A percentile compares a stretch with the other conserved stretches of the same genome.
Conservation (phyloP, 30 jellyfish, hydroid and myxozoan genomes). For the Clytia hemisphaerica region DNA sequence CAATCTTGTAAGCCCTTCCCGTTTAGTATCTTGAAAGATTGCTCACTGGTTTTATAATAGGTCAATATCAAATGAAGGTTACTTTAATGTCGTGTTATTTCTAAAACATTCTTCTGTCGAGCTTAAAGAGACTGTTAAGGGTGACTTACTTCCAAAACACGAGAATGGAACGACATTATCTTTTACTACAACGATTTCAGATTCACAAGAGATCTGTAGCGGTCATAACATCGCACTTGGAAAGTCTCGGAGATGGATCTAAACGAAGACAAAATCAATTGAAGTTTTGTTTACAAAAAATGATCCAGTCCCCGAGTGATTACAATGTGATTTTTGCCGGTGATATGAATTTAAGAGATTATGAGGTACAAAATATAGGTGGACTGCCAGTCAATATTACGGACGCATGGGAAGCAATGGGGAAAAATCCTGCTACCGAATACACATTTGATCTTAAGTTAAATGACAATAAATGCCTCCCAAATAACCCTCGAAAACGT, state of each 20-base stretch:
- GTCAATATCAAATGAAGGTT: too few species aligned
- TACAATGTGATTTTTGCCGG: conserved; percentile 64
- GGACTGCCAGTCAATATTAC: conserved; percentile 38
- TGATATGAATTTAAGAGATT: conserved; percentile 69
- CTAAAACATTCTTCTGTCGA: neutral
- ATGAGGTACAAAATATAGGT: conserved; percentile 42
- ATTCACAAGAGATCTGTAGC: conserved; percentile 24
- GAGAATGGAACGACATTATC: conserved; percentile 59
- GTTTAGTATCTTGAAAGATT: too few species aligned
- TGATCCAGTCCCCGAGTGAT: neutral
- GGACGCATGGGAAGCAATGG: conserved; percentile 72
- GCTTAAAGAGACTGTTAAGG: neutral
- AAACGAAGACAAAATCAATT: conserved; percentile 52
- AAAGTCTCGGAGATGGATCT: conserved; percentile 32
- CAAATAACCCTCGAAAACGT: conserved; percentile 40
- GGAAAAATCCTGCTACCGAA: conserved; percentile 22
- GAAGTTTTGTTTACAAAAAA: conserved; percentile 28
- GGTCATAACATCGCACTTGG: conserved; percentile 69
- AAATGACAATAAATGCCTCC: conserved; percentile 52
- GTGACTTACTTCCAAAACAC: conserved; percentile 17
- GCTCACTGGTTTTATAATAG: too few species aligned
- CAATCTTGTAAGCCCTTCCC: too few species aligned
- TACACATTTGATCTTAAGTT: conserved; percentile 60
- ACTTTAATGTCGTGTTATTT: conserved; percentile 8
- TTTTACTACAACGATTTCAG: conserved; percentile 23